Percentiles rank a stretch among this genome's conserved stretches.
phyloP scores from a whole-genome alignment of 2,888 invertebrate species.

The Petrophora chlorosata region DNA sequence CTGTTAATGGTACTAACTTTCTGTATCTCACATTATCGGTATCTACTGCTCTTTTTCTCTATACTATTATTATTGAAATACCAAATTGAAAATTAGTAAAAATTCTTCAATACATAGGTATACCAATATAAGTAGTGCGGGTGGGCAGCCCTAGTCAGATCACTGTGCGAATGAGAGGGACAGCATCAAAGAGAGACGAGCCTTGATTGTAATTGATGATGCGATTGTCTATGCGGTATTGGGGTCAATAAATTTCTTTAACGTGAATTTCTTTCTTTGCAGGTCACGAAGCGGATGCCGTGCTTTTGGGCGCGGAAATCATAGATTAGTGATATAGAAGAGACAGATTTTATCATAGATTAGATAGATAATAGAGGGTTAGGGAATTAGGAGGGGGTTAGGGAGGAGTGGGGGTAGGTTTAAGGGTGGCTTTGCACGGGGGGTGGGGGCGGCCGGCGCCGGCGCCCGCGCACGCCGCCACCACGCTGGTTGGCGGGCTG shows the following conservation, averaged over 20 bases:
- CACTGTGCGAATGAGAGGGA: constrained; percentile 45
- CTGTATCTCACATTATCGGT: too few species aligned
- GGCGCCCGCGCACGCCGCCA: constrained; percentile 82
- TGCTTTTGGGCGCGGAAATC: constrained; percentile 15
- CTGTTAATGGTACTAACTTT: too few species aligned
- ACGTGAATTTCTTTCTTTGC: constrained; percentile 69
- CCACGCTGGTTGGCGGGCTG: constrained; percentile 86
- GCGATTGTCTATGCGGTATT: constrained; percentile 70
- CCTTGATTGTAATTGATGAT: constrained; percentile 83
- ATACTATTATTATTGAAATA: too few species aligned
- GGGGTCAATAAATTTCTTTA: constrained; percentile 72
- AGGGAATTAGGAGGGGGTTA: constrained; percentile 33
- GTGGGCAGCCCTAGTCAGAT: too few species aligned
- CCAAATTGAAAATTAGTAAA: too few species aligned
- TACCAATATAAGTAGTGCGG: too few species aligned
- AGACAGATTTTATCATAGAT: background rate
- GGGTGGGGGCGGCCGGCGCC: constrained; percentile 86
- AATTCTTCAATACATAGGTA: too few species aligned
- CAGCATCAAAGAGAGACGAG: constrained; percentile 60
- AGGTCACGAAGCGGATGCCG: constrained; percentile 48
- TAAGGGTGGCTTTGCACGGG: constrained; percentile 82
- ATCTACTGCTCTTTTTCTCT: too few species aligned
- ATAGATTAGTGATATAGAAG: constrained; percentile 9
- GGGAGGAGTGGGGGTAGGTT: constrained; percentile 48
- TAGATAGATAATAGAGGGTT: constrained; percentile 7